Evolutionary conservation across 2,113 vertebrate genomes (phyloP), one percentile per base, ranked within the genome.

Genomic region (Eudyptes chrysolophus): DNA sequence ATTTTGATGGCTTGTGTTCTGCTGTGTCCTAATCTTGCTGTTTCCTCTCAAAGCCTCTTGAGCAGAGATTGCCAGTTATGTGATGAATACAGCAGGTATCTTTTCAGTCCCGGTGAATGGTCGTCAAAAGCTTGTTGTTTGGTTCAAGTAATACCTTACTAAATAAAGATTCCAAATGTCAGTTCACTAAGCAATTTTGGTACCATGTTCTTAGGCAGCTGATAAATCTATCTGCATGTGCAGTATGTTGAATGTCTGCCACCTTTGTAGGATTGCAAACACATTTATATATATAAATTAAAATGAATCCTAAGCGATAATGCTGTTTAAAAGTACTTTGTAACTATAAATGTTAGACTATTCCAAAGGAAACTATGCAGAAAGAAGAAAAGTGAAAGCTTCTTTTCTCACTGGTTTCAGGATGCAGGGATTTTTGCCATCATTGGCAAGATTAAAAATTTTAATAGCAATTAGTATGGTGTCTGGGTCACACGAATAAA

Each of bases 1-100:
- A 52, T 94, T 91, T 91, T 72, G 69, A 57, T 84, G 60, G n/a
- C 48, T 61, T 17, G 22, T 75, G 29, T 87, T 89, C 40, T 87
- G 34, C 62, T 27, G 20, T 4, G 3, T 51, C 42, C 49, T 61
- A 25, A n/a, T 96, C 93, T 66, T 92, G n/a, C 74, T 60, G 16
- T 85, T 95, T 69, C 17, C 14, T 64, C 22, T 79, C 77, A 10
- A 42, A 84, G 65, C 12, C 24, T 84, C 36, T 27, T 5, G 57
- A 61, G 74, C 65, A 77, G 84, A 61, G 40, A 4, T 49, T 69
- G 65, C 40, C 27, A 32, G 13, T 84, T 54, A 5, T 62, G 29
- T 27, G 24, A 8, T 18, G 32, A 66, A 16, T 77, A 22, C 34
- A 44, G 64, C 62, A 90, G 78, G 62, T 62, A 30, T 36, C 40